Evolutionary conservation across 2,888 invertebrate species (phyloP), one percentile per base, ranked within the genome.

Genomic region (Archips xylosteana): DNA sequence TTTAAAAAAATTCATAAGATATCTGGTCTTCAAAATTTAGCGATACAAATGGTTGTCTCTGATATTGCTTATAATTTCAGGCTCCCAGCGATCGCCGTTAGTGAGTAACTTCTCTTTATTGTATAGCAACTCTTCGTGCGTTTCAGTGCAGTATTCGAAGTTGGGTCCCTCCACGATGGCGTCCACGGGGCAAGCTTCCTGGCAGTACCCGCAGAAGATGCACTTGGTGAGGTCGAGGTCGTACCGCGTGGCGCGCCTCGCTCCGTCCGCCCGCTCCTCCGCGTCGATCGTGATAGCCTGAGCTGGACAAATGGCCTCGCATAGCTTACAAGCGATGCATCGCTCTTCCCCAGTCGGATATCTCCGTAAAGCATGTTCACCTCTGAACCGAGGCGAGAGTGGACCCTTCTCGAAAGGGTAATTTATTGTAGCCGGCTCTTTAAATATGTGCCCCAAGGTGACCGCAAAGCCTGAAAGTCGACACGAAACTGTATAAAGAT

Each of bases 371-470:
- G 99, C 99, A 91, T 99, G 99, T 90, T 99, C 99, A 0, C 99
- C 99, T 81, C 99, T 96, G 90, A 99, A 99, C 75, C 99, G 95
- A 0, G 99, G 99, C 82, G 99, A 99, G 63, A 99, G 92, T 0
- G 99, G 99, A 15, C 99, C 99, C 88, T 99, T 99, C 90, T 99
- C 99, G 90, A 99, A 99, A 0, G 99, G 99, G 90, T 99, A 99
- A 91, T 99, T 99, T 80, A 99, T 99, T 0, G 99, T 99, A 0
- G 99, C 99, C 9, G 99, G 99, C 89, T 99, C 99, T 89, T 90
- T 89, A 76, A 92, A 94, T 73, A 92, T 85, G 75, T 97, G 96
- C 0, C 96, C 97, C 75, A 98, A 82, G 0, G 97, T 96, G 0
- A 99, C 96, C 49, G 96, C 97, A 82, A 98, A 95, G 57, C 98